Percentiles rank a stretch among this genome's conserved stretches.
phyloP scores from a whole-genome alignment of 2,797 vertebrate species.

The Pachyuromys duprasi region DNA sequence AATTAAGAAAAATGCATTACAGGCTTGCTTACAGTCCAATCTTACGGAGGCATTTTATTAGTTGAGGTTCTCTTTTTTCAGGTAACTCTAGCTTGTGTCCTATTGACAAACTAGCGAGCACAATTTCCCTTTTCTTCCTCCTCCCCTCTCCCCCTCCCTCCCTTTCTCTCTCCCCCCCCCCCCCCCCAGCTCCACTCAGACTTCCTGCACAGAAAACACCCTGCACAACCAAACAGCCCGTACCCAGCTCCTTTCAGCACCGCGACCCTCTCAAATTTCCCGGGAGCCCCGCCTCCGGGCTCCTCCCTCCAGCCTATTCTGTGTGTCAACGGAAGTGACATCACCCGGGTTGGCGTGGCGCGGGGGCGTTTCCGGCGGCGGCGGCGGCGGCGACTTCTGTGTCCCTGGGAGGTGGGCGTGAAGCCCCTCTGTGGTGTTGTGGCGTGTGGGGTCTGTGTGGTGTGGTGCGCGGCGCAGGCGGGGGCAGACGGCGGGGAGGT shows the following conservation, averaged over 20 bases:
- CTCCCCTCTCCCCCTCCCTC: too few relatives aligned
- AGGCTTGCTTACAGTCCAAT: background rate
- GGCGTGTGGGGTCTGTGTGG: fast-evolving
- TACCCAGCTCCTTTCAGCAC: too few relatives aligned
- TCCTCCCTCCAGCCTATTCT: background rate
- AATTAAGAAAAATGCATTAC: background rate
- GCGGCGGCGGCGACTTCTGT: background rate
- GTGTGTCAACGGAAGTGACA: constrained; percentile 74
- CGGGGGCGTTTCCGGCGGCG: constrained; percentile 57
- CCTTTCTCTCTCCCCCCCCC: too few relatives aligned
- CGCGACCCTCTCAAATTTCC: background rate
- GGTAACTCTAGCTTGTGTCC: background rate
- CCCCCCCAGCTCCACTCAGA: background rate
- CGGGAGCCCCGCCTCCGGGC: fast-evolving
- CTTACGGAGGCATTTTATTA: background rate
- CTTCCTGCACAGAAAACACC: background rate
- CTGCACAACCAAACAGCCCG: background rate
- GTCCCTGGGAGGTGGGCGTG: background rate
- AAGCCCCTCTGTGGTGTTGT: fast-evolving
- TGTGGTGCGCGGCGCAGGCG: background rate
- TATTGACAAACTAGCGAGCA: background rate
- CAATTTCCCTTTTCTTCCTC: background rate
- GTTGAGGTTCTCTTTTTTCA: too few relatives aligned
- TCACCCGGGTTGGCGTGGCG: constrained; percentile 3
- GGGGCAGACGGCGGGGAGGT: background rate